Evolutionary conservation across 2,797 vertebrate species (phyloP).

Genomic region (Darevskia mixta): DNA sequence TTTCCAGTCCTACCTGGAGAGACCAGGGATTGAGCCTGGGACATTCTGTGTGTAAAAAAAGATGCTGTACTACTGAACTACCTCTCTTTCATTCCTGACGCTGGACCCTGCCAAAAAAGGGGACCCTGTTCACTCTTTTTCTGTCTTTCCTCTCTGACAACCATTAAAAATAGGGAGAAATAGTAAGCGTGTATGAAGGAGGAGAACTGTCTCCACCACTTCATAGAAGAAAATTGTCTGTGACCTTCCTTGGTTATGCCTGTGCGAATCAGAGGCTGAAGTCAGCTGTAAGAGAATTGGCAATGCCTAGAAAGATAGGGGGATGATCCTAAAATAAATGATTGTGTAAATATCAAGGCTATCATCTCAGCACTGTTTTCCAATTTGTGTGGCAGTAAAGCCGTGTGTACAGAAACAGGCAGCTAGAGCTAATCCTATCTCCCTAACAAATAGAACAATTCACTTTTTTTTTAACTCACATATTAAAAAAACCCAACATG

Average conservation of each 20-base stretch:
- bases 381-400: conserved; percentile 5
- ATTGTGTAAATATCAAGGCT: conserved; percentile 22
- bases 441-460: not conserved
- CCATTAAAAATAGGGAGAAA: not conserved
- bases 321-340: conserved; percentile 20
- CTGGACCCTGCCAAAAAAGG: not conserved
- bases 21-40: too few relatives aligned
- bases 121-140: not conserved
- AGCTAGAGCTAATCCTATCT: not conserved
- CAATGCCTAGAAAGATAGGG: not conserved
- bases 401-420: not conserved
- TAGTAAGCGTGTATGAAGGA: not conserved
- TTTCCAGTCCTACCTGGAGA: too few relatives aligned
- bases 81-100: not conserved
- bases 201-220: not conserved
- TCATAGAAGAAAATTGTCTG: not conserved
- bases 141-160: not conserved
- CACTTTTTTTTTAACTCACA: not conserved
- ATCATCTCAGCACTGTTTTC: conserved; percentile 1
- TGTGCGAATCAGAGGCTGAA: conserved; percentile 15
- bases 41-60: too few relatives aligned
- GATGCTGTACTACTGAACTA: too few relatives aligned
- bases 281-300: conserved; percentile 5
- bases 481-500: not conserved
- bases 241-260: not conserved